Base-by-base conservation (phyloP, 2,888 invertebrate genomes). In the Eutolmus rufibarbis region DNA sequence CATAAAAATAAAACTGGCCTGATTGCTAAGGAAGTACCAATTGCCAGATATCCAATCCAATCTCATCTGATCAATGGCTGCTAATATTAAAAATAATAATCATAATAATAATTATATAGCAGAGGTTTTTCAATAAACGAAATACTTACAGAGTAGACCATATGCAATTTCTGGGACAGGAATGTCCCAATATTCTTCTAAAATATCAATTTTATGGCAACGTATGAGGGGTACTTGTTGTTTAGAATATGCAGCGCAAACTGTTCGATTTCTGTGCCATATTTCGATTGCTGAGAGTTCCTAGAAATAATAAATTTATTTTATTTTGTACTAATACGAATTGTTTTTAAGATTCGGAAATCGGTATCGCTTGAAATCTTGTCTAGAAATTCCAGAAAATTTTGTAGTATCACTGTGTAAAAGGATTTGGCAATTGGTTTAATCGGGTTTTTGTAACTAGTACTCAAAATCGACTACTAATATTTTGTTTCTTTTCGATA, bases 41-140 rank as follows among this genome's bases (percentile, higher is more conserved):
- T 97, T 97, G 90, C 95, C 95, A 19, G 96, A 95, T 87, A 97
- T 93, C 98, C 98, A 98, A 93, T 98, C 98, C 89, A 96, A 92
- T 7, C 95, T 95, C 90, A 97, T 94, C 91, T 96, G 96, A 89
- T 95, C 95, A 89, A 97, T 95, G 89, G 95, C 96, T 96, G 92
- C 23, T 74, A 19, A 23, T 23, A 12, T 51, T 56, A 84, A 12
- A 40, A 40, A 40, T 12, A 40, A 40, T 40, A 37, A 37, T 37
- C 1, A 40, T 12, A 40, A 40, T 40, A 34, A 34, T 4, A 34
- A 34, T 34, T 0, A 4, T 46, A 16, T 31, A 23, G 4, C 34
- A 34, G 34, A 7, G 7, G 1, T 51, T 51, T 51, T 51, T 51
- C n/a, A 1, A 40, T 40, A 40, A 8, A 12, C 40, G 2, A 40